Evolutionary conservation across 2,797 vertebrate species (phyloP), one percentile per base, ranked within the genome.

Genomic region (Lagodon rhomboides): DNA sequence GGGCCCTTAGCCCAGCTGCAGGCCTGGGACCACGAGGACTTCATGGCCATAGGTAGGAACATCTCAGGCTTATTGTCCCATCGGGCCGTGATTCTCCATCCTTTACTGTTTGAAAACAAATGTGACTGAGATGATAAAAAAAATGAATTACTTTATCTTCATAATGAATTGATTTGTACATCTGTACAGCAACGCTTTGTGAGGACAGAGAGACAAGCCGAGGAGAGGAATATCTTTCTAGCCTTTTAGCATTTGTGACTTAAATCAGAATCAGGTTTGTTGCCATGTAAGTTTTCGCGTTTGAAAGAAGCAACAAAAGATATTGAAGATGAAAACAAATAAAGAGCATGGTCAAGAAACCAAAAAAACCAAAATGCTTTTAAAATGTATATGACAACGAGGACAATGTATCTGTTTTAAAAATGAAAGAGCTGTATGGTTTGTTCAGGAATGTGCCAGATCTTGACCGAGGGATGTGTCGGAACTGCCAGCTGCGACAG

Each of bases 21-120:
- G 88, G 84, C 93, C 63, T 95, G 93, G 92, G 95, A 92, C 79
- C 75, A 90, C 3, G 95, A 96, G 85, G 95, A 96, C 90, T 96
- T 97, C 94, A 94, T 96, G 91, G 96, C 95, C 60, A 92, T 97
- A 92, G 96, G 96, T 97, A 96, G 46, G 82, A 80, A 56, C 50
- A 3, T 16, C 12, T 34, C 16, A 11, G 12, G 17, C n/a, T 25
- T 18, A 3, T 50, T 25, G 13, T 41, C 44, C 18, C 10, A 4
- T 22, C 60, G 30, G 56, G 27, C 20, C 64, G 17, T 30, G 12
- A 61, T n/a, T 43, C 30, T 34, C 8, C 15, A 16, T 3, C 30
- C 5, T 18, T 60, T 12, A 9, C 49, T 41, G 11, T 30, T 13
- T 51, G 38, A 53, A 22, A 67, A 49, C n/a, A 62, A 6, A 20